Percentiles rank a stretch among this genome's conserved stretches.
phyloP scores from a whole-genome alignment of 2,113 vertebrate genomes.

The Pseudopodoces humilis region DNA sequence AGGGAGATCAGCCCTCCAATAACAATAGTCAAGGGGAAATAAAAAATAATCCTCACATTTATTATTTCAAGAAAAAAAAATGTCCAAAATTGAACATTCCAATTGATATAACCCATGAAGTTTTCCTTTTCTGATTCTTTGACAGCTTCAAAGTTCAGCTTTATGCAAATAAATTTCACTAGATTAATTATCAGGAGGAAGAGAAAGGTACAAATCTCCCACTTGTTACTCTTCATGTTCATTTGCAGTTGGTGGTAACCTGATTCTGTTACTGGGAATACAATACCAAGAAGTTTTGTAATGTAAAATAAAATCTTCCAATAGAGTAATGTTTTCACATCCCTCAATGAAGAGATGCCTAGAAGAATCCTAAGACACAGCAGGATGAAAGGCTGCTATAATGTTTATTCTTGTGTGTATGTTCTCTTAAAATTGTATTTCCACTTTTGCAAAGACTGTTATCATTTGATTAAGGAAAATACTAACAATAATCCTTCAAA shows the following conservation, averaged over 20 bases:
- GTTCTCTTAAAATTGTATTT: neutral
- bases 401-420: neutral
- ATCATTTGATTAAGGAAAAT: neutral
- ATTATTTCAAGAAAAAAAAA: neutral
- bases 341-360: neutral
- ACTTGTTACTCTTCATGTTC: neutral
- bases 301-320: neutral
- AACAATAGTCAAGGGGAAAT: neutral
- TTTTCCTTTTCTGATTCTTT: neutral
- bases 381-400: neutral
- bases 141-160: neutral
- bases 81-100: neutral
- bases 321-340: neutral
- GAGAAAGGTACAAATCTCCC: neutral
- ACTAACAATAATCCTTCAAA: neutral
- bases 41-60: neutral
- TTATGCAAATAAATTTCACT: neutral
- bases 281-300: neutral
- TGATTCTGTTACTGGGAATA: neutral
- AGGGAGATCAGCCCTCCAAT: neutral
- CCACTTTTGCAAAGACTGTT: neutral
- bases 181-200: neutral
- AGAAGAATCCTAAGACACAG: neutral
- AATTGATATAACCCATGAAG: neutral
- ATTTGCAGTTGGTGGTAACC: accelerated